Percentiles rank a stretch among this genome's conserved stretches.
Evolutionary conservation across 2,113 vertebrate species (phyloP).

Genomic region (Antennarius striatus): DNA sequence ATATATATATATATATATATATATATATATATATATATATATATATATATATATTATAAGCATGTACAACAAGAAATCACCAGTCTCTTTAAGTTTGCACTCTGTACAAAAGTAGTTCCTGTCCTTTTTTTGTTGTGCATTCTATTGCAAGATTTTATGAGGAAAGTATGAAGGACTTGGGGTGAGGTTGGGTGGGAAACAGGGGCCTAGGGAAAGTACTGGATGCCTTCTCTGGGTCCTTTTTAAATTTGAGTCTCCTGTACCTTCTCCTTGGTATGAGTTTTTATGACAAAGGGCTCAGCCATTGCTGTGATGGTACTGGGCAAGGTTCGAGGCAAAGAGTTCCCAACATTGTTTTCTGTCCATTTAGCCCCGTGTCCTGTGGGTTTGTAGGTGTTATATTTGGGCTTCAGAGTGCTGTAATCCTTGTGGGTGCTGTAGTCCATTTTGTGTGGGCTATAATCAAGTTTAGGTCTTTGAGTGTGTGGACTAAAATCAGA

Average conservation of each 20-base stretch:
- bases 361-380: constrained; percentile 94
- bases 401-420: constrained; percentile 78
- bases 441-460: constrained; percentile 75
- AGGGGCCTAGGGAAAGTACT: constrained; percentile 25
- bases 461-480: constrained; percentile 78
- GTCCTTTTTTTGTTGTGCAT: constrained; percentile 86
- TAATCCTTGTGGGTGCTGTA: constrained; percentile 78
- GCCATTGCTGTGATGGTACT: constrained; percentile 84
- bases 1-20: constrained; percentile 90
- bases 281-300: constrained; percentile 92
- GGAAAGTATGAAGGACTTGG: constrained; percentile 37
- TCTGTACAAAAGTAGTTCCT: constrained; percentile 89
- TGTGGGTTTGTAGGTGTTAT: constrained; percentile 79
- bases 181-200: constrained; percentile 39
- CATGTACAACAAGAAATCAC: constrained; percentile 92
- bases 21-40: constrained; percentile 85
- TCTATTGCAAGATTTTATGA: constrained; percentile 90
- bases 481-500: constrained; percentile 88
- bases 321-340: constrained; percentile 90
- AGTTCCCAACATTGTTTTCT: constrained; percentile 95
- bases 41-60: constrained; percentile 87
- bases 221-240: constrained; percentile 19
- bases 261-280: constrained; percentile 97
- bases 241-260: constrained; percentile 98
- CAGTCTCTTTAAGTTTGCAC: constrained; percentile 86